These are phyloP conservation scores for Lamellibrachia columna DNA, from an alignment of 2,888 invertebrate species.

Conservation along the genomic window DNA sequence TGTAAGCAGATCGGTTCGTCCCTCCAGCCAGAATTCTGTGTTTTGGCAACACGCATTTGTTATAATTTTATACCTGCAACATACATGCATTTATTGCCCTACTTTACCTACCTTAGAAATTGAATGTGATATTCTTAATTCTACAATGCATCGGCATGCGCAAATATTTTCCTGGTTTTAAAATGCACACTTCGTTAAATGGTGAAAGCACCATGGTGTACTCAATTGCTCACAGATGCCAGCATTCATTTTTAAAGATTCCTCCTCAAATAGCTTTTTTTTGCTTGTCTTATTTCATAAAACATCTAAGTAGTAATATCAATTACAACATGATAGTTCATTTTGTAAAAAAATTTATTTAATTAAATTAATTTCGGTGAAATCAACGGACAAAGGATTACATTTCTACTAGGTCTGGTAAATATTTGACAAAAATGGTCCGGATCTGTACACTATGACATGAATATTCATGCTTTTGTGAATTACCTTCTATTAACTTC, in stretches of 20 bases:
- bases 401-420: too few relatives aligned
- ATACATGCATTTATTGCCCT: not conserved
- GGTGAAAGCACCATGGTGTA: not conserved
- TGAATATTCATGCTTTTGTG: too few relatives aligned
- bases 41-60: not conserved
- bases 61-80: not conserved
- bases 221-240: not conserved
- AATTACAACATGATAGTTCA: too few relatives aligned
- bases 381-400: too few relatives aligned
- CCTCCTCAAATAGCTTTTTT: too few relatives aligned
- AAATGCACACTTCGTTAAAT: not conserved
- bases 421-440: too few relatives aligned
- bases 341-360: too few relatives aligned
- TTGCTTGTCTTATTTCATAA: not conserved
- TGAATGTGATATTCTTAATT: not conserved
- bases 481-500: too few relatives aligned
- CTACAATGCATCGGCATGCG: too few relatives aligned
- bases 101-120: not conserved
- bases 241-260: not conserved
- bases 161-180: not conserved
- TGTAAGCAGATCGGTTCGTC: not conserved
- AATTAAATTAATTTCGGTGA: too few relatives aligned
- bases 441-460: too few relatives aligned
- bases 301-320: too few relatives aligned
- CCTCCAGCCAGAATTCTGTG: not conserved